Conservation (phyloP, 2,797 vertebrate species). For the Cephalopachus bancanus region DNA sequence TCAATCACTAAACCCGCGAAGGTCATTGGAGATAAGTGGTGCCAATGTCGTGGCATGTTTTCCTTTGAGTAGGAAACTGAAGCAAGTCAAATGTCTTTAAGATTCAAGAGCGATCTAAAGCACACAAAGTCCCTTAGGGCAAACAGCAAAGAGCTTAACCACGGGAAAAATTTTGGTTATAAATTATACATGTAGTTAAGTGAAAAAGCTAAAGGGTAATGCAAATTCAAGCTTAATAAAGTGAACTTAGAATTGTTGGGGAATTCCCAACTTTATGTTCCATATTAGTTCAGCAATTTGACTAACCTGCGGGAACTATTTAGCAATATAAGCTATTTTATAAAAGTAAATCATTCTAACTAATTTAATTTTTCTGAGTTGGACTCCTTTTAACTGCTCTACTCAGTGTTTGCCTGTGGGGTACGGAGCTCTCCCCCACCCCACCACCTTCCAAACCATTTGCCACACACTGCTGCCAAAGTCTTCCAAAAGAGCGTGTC, state of each 20-base stretch:
- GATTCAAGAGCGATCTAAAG: constrained; percentile 16
- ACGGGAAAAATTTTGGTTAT: not conserved
- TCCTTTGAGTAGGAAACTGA: constrained; percentile 11
- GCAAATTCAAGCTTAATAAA: constrained; percentile 5
- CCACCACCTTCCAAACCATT: not conserved
- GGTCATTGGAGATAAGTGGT: not conserved
- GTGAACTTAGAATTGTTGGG: not conserved
- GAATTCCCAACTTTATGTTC: constrained; percentile 31
- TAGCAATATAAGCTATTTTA: not conserved
- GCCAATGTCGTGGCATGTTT: not conserved
- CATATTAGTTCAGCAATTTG: constrained; percentile 2
- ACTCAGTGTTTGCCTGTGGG: not conserved
- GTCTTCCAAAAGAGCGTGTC: not conserved
- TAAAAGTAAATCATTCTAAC: not conserved
- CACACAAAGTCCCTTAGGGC: not conserved
- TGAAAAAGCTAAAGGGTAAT: constrained; percentile 7
- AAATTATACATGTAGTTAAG: constrained; percentile 48
- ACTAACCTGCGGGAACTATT: not conserved
- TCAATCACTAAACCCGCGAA: not conserved
- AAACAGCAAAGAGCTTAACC: not conserved
- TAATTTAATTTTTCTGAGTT: constrained; percentile 50
- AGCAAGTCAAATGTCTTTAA: constrained; percentile 46
- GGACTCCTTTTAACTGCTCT: not conserved
- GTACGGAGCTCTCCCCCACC: not conserved
- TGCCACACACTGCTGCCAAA: not conserved